These are phyloP conservation scores for Regulus satrapa DNA, from an alignment of 2,113 vertebrate genomes.

Conservation along the genomic window DNA sequence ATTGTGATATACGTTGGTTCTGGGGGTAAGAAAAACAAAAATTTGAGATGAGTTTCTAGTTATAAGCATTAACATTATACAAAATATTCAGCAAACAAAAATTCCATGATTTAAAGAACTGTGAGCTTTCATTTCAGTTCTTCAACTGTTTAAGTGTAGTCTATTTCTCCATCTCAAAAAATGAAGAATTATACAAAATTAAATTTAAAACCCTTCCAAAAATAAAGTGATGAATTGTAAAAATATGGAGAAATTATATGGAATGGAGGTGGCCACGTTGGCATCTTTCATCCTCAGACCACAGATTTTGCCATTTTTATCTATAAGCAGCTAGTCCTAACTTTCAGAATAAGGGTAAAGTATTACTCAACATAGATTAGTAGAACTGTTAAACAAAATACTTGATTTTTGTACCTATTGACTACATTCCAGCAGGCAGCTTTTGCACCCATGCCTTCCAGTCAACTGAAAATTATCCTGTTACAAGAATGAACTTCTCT, in stretches of 20 bases:
- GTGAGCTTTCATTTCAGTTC: neutral
- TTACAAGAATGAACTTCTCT: neutral
- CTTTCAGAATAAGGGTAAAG: neutral
- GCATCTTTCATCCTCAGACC: neutral
- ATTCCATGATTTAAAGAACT: neutral
- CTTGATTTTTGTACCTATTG: neutral
- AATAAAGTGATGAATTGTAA: neutral
- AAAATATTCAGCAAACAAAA: neutral
- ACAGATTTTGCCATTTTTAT: neutral
- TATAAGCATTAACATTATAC: neutral
- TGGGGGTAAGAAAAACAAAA: constrained; percentile 34
- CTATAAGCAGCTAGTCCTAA: neutral
- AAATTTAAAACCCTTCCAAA: neutral
- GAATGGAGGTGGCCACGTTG: neutral
- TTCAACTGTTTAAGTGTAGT: neutral
- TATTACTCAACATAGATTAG: neutral
- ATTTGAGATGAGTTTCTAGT: neutral
- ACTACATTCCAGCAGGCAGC: neutral
- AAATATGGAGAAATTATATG: neutral
- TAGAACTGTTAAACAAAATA: neutral
- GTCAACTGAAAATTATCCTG: neutral
- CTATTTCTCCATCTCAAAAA: neutral
- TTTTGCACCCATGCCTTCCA: neutral
- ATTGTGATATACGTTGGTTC: constrained; percentile 90
- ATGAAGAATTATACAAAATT: neutral